A percentile compares a stretch with the other conserved stretches of the same genome.
Conservation (phyloP, 2,888 invertebrate species). For the Phragmatobia fuliginosa region DNA sequence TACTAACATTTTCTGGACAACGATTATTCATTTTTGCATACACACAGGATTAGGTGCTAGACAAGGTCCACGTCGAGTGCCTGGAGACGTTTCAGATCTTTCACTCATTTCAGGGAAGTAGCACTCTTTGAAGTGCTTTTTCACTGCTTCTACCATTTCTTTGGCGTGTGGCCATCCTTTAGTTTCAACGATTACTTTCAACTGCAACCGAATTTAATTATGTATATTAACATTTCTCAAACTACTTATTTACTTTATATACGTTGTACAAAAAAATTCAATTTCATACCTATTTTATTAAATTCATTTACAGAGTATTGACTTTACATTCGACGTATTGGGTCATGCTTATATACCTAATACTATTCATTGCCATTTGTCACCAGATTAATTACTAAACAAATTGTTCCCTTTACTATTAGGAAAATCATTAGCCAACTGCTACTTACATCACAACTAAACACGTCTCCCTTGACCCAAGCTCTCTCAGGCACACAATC, state of each 20-base stretch:
- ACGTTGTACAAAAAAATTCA: no score
- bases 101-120: constrained; percentile 43
- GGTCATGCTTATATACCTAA: not conserved
- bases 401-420: not conserved
- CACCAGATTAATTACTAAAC: not conserved
- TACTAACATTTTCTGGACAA: not conserved
- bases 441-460: constrained; percentile 76
- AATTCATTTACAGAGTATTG: not conserved
- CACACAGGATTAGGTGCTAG: constrained; percentile 80
- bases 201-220: constrained; percentile 76
- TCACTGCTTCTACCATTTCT: constrained; percentile 73
- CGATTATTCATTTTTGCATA: constrained; percentile 73
- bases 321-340: not conserved
- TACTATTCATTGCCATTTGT: not conserved
- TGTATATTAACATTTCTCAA: not conserved
- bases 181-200: constrained; percentile 95
- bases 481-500: constrained; percentile 98
- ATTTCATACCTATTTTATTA: no score
- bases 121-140: constrained; percentile 89
- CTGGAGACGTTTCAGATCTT: constrained; percentile 50
- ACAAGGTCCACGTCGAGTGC: constrained; percentile 69
- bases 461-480: constrained; percentile 96
- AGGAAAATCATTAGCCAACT: not conserved
- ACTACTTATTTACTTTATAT: no score
- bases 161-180: constrained; percentile 92